These are phyloP conservation scores for Isaurus tuberculatus DNA, from an alignment of 92 coral and sea anemone genomes.

Conservation along the genomic window DNA sequence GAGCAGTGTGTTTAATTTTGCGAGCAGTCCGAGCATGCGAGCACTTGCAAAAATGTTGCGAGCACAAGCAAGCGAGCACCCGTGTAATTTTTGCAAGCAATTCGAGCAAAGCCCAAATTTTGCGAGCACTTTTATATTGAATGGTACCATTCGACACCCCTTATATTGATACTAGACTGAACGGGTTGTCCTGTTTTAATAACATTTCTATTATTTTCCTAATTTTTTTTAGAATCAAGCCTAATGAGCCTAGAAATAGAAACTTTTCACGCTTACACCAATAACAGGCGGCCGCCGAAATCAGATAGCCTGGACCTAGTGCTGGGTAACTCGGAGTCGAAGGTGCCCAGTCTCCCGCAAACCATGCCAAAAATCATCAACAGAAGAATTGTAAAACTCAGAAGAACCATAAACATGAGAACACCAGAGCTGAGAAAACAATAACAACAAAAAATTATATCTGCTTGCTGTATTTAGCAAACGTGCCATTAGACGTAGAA, in stretches of 20 bases:
- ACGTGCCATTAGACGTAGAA: neutral
- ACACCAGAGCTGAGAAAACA: constrained; percentile 6
- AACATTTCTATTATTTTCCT: too few species aligned
- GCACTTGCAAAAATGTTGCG: too few species aligned
- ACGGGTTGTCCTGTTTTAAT: too few species aligned
- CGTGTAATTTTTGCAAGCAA: too few species aligned
- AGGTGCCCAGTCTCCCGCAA: constrained; percentile 30
- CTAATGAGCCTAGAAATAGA: neutral
- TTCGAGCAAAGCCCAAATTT: too few species aligned
- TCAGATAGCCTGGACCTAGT: constrained; percentile 46
- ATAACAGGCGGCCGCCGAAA: constrained; percentile 30
- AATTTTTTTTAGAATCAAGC: too few species aligned
- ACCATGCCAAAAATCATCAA: constrained; percentile 25
- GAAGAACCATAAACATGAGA: neutral
- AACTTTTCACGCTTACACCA: neutral
- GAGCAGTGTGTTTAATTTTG: too few species aligned
- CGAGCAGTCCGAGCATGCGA: too few species aligned
- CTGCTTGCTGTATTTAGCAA: neutral
- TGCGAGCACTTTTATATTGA: too few species aligned
- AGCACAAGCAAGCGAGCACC: too few species aligned
- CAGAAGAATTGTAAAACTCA: constrained; percentile 5
- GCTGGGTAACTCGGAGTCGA: constrained; percentile 44
- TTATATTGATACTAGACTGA: too few species aligned
- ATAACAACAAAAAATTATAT: neutral
- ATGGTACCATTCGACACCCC: too few species aligned